phyloP scores from a whole-genome alignment of 2,113 vertebrate species.

The Megaceryle maxima region DNA sequence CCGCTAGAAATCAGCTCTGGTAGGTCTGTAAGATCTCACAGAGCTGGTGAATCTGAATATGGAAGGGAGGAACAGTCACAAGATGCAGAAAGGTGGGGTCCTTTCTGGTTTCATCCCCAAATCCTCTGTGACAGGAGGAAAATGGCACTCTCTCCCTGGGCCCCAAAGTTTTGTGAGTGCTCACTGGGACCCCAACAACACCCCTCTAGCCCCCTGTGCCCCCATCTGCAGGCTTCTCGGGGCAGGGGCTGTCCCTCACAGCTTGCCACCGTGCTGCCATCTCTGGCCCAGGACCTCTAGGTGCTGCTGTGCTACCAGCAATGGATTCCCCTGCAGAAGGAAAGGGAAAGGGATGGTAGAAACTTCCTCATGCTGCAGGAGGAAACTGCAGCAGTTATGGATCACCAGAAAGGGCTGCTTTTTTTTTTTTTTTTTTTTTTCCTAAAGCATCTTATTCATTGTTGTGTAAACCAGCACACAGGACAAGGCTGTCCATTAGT shows the following conservation, averaged over 20 bases:
- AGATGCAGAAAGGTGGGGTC: not conserved
- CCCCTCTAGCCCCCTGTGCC: not conserved
- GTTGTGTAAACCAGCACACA: not conserved
- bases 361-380: not conserved
- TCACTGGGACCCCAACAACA: not conserved
- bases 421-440: not conserved
- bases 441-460: not conserved
- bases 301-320: slow-evolving; percentile 55
- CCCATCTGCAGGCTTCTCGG: not conserved
- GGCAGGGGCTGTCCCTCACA: not conserved
- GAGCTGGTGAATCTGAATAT: rapidly evolving
- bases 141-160: not conserved
- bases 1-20: not conserved
- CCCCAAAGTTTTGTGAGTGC: not conserved
- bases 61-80: rapidly evolving
- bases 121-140: not conserved
- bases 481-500: not conserved
- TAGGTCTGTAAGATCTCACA: not conserved
- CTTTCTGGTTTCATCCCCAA: not conserved
- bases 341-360: not conserved
- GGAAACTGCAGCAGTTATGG: not conserved
- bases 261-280: not conserved
- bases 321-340: not conserved
- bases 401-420: not conserved
- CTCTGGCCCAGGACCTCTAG: slow-evolving; percentile 33